Evolutionary conservation across 2,888 invertebrate genomes (phyloP).

Genomic region (Eristalis arbustorum): DNA sequence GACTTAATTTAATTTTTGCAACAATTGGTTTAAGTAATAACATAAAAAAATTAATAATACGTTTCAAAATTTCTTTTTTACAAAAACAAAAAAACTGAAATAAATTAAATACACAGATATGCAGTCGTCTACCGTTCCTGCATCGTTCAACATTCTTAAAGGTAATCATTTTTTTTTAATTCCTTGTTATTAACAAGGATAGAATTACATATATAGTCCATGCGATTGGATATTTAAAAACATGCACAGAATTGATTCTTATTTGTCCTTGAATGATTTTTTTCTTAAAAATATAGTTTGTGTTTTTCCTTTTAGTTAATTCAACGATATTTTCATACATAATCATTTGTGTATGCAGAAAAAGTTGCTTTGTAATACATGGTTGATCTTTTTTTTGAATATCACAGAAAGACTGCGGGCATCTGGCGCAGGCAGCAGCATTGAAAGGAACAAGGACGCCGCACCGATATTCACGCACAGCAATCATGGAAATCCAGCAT

Average conservation of each 20-base stretch:
- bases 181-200: conserved; percentile 49
- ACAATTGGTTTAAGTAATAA: conserved; percentile 20
- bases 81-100: conserved; percentile 64
- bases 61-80: conserved; percentile 67
- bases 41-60: conserved; percentile 52
- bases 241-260: not conserved
- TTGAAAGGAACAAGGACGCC: conserved; percentile 83
- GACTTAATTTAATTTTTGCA: conserved; percentile 49
- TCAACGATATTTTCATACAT: not conserved
- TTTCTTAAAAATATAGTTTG: not conserved
- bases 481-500: conserved; percentile 94
- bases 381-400: not conserved
- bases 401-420: conserved; percentile 77
- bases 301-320: not conserved
- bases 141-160: conserved; percentile 93
- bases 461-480: conserved; percentile 93
- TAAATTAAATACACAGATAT: conserved; percentile 75
- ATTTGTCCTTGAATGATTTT: conserved; percentile 13
- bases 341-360: not conserved
- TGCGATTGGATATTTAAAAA: not conserved
- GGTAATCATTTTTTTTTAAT: conserved; percentile 82
- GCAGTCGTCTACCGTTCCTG: conserved; percentile 90
- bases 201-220: conserved; percentile 24
- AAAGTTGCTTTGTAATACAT: not conserved
- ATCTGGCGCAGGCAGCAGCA: conserved; percentile 76